phyloP scores from a whole-genome alignment of 1,140 invertebrate genomes.

The Eriocheir sinensis region DNA sequence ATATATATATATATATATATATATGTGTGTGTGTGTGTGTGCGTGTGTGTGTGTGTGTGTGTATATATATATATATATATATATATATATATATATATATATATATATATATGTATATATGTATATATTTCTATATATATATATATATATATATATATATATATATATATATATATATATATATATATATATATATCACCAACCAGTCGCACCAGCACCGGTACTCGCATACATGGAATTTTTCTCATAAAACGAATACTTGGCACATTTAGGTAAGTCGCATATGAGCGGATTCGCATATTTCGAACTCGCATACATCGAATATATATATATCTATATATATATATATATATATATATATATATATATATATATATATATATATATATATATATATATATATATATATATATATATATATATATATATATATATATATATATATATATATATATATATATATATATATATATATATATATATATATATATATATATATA shows the following conservation, averaged over 20 bases:
- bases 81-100: slow-evolving; percentile 45
- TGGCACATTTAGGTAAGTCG: too few species aligned
- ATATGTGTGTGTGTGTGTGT: slow-evolving; percentile 36
- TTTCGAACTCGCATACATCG: too few species aligned
- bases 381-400: slow-evolving; percentile 43
- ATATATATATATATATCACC: slow-evolving; percentile 40
- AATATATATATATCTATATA: neutral
- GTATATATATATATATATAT: slow-evolving; percentile 32
- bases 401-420: slow-evolving; percentile 45
- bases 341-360: neutral
- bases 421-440: slow-evolving; percentile 45
- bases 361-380: slow-evolving; percentile 43
- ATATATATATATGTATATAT: slow-evolving; percentile 42
- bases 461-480: neutral
- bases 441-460: slow-evolving; percentile 18
- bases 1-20: slow-evolving; percentile 38
- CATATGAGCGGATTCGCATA: too few species aligned
- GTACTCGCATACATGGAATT: too few species aligned
- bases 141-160: neutral
- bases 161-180: slow-evolving; percentile 45
- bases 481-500: slow-evolving; percentile 50
- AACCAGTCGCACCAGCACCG: too few species aligned
- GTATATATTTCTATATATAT: slow-evolving; percentile 25
- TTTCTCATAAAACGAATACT: too few species aligned
- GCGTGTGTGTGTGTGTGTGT: slow-evolving; percentile 5